A percentile compares a stretch with the other conserved stretches of the same genome.
phyloP scores from a whole-genome alignment of 1,140 invertebrate genomes.

The Drosophila sp. region DNA sequence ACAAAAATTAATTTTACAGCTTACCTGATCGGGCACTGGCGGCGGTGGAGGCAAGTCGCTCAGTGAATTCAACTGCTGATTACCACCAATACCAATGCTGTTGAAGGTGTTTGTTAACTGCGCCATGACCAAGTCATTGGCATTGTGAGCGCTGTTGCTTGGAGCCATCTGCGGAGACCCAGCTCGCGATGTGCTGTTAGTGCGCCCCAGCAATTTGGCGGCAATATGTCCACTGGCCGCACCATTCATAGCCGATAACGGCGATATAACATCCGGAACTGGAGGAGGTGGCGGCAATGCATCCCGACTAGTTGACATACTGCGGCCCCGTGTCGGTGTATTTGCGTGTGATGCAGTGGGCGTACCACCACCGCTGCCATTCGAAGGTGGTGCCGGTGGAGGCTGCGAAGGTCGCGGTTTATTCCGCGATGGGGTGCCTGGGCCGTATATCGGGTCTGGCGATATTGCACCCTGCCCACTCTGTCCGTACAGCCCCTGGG shows the following conservation, averaged over 20 bases:
- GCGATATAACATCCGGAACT: conserved; percentile 86
- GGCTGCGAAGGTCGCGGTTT: conserved; percentile 91
- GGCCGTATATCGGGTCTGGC: conserved; percentile 84
- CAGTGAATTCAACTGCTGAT: conserved; percentile 70
- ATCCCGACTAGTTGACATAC: conserved; percentile 88
- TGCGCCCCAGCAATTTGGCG: conserved; percentile 83
- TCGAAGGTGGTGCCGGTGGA: conserved; percentile 92
- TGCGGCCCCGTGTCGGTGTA: conserved; percentile 88
- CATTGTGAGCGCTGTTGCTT: conserved; percentile 70
- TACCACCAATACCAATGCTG: conserved; percentile 71
- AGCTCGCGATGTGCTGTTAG: conserved; percentile 82
- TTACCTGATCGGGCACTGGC: conserved; percentile 85
- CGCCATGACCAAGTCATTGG: conserved; percentile 79
- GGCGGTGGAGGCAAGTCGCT: conserved; percentile 86
- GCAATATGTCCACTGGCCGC: conserved; percentile 78
- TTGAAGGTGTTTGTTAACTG: conserved; percentile 80
- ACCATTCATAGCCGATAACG: conserved; percentile 65
- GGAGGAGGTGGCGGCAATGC: conserved; percentile 93
- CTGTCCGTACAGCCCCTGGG: conserved; percentile 83
- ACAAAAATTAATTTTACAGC: not conserved
- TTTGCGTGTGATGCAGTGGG: conserved; percentile 87
- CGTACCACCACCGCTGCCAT: conserved; percentile 87
- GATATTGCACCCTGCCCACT: conserved; percentile 81
- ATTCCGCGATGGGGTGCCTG: conserved; percentile 85
- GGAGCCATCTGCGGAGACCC: conserved; percentile 81